Base-by-base conservation (phyloP, 2,888 invertebrate genomes). In the Opisthograptis luteolata region DNA sequence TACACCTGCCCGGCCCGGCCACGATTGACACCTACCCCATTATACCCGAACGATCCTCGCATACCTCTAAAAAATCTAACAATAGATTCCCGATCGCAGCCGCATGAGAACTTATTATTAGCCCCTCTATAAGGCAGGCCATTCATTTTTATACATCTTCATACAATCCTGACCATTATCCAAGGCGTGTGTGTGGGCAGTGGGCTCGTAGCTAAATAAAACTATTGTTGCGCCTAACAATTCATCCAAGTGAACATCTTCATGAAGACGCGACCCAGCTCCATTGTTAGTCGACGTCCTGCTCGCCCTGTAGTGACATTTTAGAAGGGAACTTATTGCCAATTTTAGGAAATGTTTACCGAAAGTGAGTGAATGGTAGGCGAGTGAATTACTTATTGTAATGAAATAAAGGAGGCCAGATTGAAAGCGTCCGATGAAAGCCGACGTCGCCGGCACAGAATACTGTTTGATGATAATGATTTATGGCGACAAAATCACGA, bases 141-240 rank as follows among this genome's bases (percentile, higher is more conserved):
- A 81, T 87, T 87, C 85, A 83, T 82, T 87, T 86, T 86, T 83
- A 58, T 58, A 89, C 83, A 84, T 87, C 88, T 87, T 85, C 79
- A 87, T 87, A 90, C 84, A 87, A 87, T 82, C 77, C 84, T 79
- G 70, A 72, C 89, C 85, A 90, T 90, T 90, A 89, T 81, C 76
- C 72, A 69, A 82, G 87, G 87, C 88, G 89, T 87, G 87, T 87
- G 89, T 87, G 89, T 89, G 89, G 90, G 89, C 84, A 88, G 87
- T 81, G 84, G 87, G 87, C 87, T 81, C 70, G 78, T 57, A 82
- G 78, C 85, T 87, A 87, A 88, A 90, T 88, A 90, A 87, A 88
- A 87, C 88, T 86, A 89, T 90, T 90, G 89, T 89, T 84, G 70
- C 72, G 64, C 70, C 73, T 74, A 86, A 89, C 87, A 88, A 88